Conservation (phyloP, 2,113 vertebrate genomes). For the Heteronetta atricapilla region DNA sequence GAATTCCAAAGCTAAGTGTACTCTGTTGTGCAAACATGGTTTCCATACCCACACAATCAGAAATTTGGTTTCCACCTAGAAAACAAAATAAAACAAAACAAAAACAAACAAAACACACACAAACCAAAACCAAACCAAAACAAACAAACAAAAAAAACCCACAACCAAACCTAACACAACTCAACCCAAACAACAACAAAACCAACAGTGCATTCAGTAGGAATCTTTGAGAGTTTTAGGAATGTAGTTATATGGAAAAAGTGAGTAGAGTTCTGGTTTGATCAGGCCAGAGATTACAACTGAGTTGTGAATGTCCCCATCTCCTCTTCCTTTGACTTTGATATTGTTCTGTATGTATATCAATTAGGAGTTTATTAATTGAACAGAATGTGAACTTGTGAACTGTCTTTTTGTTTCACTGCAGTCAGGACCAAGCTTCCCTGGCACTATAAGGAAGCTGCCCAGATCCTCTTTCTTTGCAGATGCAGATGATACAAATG, state of each 20-base stretch:
- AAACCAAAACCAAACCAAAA: no score
- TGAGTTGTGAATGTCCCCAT: neutral
- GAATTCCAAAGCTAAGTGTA: no score
- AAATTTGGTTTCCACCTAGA: no score
- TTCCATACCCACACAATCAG: no score
- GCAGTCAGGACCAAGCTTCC: neutral
- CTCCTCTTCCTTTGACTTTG: neutral
- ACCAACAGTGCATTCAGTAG: neutral
- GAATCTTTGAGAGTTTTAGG: neutral
- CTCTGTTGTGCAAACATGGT: no score
- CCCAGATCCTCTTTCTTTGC: neutral
- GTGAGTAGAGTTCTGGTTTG: neutral
- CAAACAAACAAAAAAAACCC: neutral
- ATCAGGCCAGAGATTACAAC: neutral
- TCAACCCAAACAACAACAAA: no score
- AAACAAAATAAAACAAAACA: no score
- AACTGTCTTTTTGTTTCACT: neutral
- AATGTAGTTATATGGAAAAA: neutral
- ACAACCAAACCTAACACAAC: no score
- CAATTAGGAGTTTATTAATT: slow-evolving; percentile 24
- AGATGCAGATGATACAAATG: neutral
- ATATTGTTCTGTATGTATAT: neutral
- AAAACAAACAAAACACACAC: no score
- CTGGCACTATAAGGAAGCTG: neutral
- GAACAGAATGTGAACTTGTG: neutral